These are phyloP conservation scores for Phasia obesa DNA, from an alignment of 2,888 invertebrate genomes.

Conservation along the genomic window DNA sequence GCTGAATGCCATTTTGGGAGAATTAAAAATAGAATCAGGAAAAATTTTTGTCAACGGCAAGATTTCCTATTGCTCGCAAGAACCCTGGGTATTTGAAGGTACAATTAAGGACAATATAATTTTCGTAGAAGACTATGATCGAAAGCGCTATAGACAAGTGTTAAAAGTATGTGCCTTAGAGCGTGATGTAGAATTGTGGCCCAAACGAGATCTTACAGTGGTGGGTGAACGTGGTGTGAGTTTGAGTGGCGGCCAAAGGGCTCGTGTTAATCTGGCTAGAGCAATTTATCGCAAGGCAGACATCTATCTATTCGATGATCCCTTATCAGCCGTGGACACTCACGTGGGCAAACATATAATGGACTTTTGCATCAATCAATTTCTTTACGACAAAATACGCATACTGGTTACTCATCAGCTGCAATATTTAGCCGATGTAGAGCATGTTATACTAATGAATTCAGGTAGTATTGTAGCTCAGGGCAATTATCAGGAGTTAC, in stretches of 20 bases:
- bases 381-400: slow-evolving; percentile 85
- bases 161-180: slow-evolving; percentile 85
- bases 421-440: slow-evolving; percentile 84
- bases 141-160: slow-evolving; percentile 82
- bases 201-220: slow-evolving; percentile 83
- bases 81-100: slow-evolving; percentile 90
- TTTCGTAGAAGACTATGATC: slow-evolving; percentile 89
- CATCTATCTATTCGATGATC: slow-evolving; percentile 90
- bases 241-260: slow-evolving; percentile 89
- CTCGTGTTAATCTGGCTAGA: slow-evolving; percentile 88
- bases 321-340: slow-evolving; percentile 89
- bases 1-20: slow-evolving; percentile 88
- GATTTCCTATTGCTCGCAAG: slow-evolving; percentile 90
- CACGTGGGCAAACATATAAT: slow-evolving; percentile 89
- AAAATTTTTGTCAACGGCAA: slow-evolving; percentile 85
- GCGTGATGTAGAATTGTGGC: slow-evolving; percentile 86
- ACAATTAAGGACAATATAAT: slow-evolving; percentile 95
- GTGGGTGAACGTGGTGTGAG: slow-evolving; percentile 88
- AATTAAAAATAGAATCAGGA: slow-evolving; percentile 86
- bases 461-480: slow-evolving; percentile 79
- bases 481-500: slow-evolving; percentile 76
- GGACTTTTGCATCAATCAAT: slow-evolving; percentile 86
- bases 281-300: slow-evolving; percentile 89
- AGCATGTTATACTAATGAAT: slow-evolving; percentile 84
- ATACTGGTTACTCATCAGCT: slow-evolving; percentile 88